Evolutionary conservation across 2,113 vertebrate genomes (phyloP), one percentile per base, ranked within the genome.

Genomic region (Proterorhinus semilunaris): DNA sequence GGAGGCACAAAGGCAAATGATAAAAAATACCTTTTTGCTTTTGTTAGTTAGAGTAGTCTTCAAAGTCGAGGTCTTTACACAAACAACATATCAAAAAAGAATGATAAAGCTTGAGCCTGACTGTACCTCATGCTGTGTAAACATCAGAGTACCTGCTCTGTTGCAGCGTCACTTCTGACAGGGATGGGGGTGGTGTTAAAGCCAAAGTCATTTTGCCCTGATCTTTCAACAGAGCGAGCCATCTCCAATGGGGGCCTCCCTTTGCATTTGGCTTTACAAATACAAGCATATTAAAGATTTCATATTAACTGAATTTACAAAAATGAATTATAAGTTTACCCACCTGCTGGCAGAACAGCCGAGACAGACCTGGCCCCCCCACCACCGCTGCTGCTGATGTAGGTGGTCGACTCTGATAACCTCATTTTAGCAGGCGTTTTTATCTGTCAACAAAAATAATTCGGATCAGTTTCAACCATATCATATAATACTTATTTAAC

Each of bases 391-490:
- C 86, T 90, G 74, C 91, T 78, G 74, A 96, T 83, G 69, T 90
- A 75, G 69, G 91, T 83, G 8, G 91, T 92, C 47, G 95, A 94
- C 89, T 96, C 95, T 43, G 96, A 98, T 61, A 95, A 83, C 87
- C 94, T 97, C 71, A 68, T 93, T 87, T 77, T 95, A 65, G 7
- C 68, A 68, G 95, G 90, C 2, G 91, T 90, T 72, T 76, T 81
- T 57, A 79, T 45, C 97, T 98, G 75, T 44, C 71, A 54, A 44
- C 55, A 64, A 42, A 42, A 45, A 50, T 16, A n/a, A 66, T 8
- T 43, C n/a, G n/a, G 4, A 36, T 53, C n/a, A 8, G 16, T n/a
- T 16, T 3, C 16, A 54, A 54, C 8, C 17, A 21, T 0, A 10
- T 47, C 27, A 36, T 5, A 36, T 36, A 36, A 36, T 36, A 36